A percentile compares a stretch with the other conserved stretches of the same genome.
Conservation (phyloP, 1,140 invertebrate species). For the Hesperophylax magnus region DNA sequence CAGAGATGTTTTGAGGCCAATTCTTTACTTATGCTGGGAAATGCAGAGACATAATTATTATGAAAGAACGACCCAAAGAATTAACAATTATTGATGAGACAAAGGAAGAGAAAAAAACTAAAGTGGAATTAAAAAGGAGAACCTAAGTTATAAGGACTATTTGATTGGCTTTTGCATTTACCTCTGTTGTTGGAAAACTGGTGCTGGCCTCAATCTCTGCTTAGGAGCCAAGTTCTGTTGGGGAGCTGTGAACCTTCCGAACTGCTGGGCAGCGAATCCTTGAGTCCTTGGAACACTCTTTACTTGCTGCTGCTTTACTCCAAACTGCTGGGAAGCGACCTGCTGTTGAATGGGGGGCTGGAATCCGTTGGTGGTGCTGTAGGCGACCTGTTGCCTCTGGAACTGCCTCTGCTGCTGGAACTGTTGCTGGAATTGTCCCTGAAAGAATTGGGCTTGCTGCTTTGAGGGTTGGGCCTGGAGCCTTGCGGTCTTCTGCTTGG, state of each 20-base stretch:
- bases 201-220: slow-evolving; percentile 22
- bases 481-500: slow-evolving; percentile 12
- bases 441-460: background rate
- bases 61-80: no score
- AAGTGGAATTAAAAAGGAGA: no score
- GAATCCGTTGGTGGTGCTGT: slow-evolving; percentile 27
- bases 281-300: slow-evolving; percentile 9
- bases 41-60: no score
- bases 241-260: slow-evolving; percentile 48
- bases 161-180: background rate
- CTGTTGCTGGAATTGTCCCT: slow-evolving; percentile 37
- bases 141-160: no score
- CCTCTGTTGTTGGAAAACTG: slow-evolving; percentile 43
- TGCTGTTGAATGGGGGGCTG: background rate
- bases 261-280: slow-evolving; percentile 41
- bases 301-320: slow-evolving; percentile 8
- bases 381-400: slow-evolving; percentile 35
- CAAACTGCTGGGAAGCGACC: slow-evolving; percentile 36
- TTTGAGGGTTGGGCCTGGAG: slow-evolving; percentile 30
- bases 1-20: no score
- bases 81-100: no score
- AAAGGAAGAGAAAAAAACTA: no score
- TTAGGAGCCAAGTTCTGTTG: slow-evolving; percentile 14
- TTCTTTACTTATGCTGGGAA: no score
- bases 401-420: slow-evolving; percentile 20